These are phyloP conservation scores for Blastobasis lacticolella DNA, from an alignment of 2,888 invertebrate genomes.

Conservation along the genomic window DNA sequence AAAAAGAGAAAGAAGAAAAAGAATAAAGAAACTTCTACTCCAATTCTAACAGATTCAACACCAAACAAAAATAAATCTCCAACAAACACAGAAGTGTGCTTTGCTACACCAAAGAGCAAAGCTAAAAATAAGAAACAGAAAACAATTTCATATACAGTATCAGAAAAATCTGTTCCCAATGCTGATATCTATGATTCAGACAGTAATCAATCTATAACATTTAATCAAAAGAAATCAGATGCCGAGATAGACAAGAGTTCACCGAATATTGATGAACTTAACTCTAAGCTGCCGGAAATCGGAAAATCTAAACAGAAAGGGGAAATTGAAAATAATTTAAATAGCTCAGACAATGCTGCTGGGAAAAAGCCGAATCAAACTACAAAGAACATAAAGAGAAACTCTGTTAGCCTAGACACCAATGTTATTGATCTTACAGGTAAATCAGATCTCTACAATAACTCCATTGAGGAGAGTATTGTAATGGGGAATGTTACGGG, in stretches of 20 bases:
- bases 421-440: slow-evolving; percentile 44
- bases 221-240: slow-evolving; percentile 32
- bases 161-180: slow-evolving; percentile 49
- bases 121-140: slow-evolving; percentile 57
- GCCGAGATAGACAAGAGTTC: slow-evolving; percentile 53
- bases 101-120: slow-evolving; percentile 67
- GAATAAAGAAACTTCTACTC: slow-evolving; percentile 48
- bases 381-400: slow-evolving; percentile 11
- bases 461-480: slow-evolving; percentile 47
- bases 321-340: slow-evolving; percentile 7
- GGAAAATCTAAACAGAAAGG: slow-evolving; percentile 18
- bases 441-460: slow-evolving; percentile 14
- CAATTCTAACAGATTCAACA: slow-evolving; percentile 20
- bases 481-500: slow-evolving; percentile 61
- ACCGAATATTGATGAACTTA: slow-evolving; percentile 67
- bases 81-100: slow-evolving; percentile 37
- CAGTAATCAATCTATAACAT: slow-evolving; percentile 52
- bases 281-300: slow-evolving; percentile 56
- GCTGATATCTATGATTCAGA: slow-evolving; percentile 76
- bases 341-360: slow-evolving; percentile 9
- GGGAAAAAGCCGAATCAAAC: slow-evolving; percentile 13
- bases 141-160: slow-evolving; percentile 47
- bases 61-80: slow-evolving; percentile 18
- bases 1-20: slow-evolving; percentile 62
- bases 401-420: slow-evolving; percentile 12